phyloP scores from a whole-genome alignment of 2,888 invertebrate species.

The Lobophora halterata region DNA sequence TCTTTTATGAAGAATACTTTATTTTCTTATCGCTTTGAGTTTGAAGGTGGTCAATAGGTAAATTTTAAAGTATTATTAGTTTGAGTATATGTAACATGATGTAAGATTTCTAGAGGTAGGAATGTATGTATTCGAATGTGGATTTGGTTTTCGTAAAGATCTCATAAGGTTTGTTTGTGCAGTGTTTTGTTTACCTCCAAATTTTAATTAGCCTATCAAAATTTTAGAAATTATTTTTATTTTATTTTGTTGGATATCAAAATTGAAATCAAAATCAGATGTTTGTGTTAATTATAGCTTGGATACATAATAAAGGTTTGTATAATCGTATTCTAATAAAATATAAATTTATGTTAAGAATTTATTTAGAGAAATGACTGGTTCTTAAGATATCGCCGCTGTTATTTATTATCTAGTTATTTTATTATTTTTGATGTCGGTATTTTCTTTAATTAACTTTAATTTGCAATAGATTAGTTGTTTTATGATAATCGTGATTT shows the following conservation, averaged over 20 bases:
- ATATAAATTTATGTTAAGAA: conserved; percentile 32
- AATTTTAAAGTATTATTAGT: conserved; percentile 72
- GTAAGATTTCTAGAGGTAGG: conserved; percentile 62
- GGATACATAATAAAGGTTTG: conserved; percentile 43
- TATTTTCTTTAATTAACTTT: conserved; percentile 35
- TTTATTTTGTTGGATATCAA: conserved; percentile 53
- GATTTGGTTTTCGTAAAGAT: conserved; percentile 81
- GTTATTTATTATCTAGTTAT: conserved; percentile 76
- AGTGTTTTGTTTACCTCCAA: conserved; percentile 80
- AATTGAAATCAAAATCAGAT: conserved; percentile 40
- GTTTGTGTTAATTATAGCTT: conserved; percentile 40
- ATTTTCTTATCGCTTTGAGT: conserved; percentile 14
- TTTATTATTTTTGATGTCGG: conserved; percentile 34
- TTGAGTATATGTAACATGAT: conserved; percentile 49
- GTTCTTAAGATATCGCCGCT: conserved; percentile 56
- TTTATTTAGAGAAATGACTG: conserved; percentile 54
- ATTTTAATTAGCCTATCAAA: conserved; percentile 69
- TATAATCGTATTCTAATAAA: conserved; percentile 34
- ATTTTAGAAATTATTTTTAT: conserved; percentile 45
- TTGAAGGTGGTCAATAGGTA: conserved; percentile 36
- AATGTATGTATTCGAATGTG: conserved; percentile 68
- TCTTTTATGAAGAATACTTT: neutral
- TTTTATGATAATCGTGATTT: conserved; percentile 49
- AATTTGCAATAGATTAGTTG: conserved; percentile 40
- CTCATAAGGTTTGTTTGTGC: conserved; percentile 80